These are phyloP conservation scores for Omphaloscelis lunosa DNA, from an alignment of 2,888 invertebrate genomes.

Conservation along the genomic window DNA sequence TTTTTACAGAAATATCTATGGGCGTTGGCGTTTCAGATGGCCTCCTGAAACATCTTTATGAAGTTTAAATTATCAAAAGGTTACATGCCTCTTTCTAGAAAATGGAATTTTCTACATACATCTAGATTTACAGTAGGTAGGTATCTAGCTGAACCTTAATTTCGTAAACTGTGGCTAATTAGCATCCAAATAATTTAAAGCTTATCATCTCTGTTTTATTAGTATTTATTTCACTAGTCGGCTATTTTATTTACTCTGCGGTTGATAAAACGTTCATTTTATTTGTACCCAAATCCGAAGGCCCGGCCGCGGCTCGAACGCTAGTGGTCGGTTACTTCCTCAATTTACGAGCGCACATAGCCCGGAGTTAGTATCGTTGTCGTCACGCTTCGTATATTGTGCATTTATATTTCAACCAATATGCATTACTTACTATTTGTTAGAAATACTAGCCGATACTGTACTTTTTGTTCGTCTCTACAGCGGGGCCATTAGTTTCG, in stretches of 20 bases:
- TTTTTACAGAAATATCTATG: neutral
- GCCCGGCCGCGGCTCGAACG: slow-evolving; percentile 74
- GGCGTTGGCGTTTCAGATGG: neutral
- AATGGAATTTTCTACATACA: neutral
- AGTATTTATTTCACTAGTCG: slow-evolving; percentile 59
- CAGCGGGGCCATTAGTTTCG: slow-evolving; percentile 14
- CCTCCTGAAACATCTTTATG: neutral
- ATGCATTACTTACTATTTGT: slow-evolving; percentile 73
- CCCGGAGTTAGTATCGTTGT: slow-evolving; percentile 85
- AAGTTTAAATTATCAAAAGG: neutral
- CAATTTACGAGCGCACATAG: slow-evolving; percentile 84
- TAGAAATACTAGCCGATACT: slow-evolving; percentile 62
- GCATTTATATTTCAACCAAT: slow-evolving; percentile 84
- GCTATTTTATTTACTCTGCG: slow-evolving; percentile 81
- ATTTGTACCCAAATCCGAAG: slow-evolving; percentile 87
- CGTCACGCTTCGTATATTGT: slow-evolving; percentile 86
- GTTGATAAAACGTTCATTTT: slow-evolving; percentile 85
- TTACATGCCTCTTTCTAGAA: neutral
- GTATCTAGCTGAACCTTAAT: neutral
- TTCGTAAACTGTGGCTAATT: neutral
- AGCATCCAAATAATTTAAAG: neutral
- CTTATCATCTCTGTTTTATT: slow-evolving; percentile 9
- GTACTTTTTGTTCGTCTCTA: slow-evolving; percentile 35
- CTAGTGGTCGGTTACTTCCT: slow-evolving; percentile 84
- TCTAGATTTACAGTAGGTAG: neutral